Base-by-base conservation (phyloP, 2,888 invertebrate genomes). In the Boloria euphrosyne region DNA sequence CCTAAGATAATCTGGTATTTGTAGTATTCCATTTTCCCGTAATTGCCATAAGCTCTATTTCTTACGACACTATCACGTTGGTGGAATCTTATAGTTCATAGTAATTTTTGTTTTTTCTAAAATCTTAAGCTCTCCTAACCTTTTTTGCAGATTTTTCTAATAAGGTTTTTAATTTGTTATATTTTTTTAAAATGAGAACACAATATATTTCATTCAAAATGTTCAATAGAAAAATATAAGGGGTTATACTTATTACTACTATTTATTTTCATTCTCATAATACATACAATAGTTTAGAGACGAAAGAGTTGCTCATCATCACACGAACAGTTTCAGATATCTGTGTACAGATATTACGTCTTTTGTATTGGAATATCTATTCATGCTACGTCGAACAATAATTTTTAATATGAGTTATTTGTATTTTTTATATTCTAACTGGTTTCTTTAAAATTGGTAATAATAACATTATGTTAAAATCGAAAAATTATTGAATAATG, bases 291-390 rank as follows among this genome's bases (percentile, higher is more conserved):
- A 67, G 46, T 65, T 62, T 18, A 57, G 53, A 58, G 53, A 62
- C 61, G 64, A 43, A 64, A 65, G 60, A 69, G 62, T 62, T 51
- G 55, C 58, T 62, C 59, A 62, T 62, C 59, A 62, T 62, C 69
- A 65, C 69, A 65, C 65, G 67, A 65, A 69, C 67, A 69, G 67
- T 69, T 69, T 59, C 62, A 59, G 55, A 65, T 65, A 67, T 67
- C 67, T 65, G 69, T 65, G 64, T 60, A 47, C 62, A 14, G 55
- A 62, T 59, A 65, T 67, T 60, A 58, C 51, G 22, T 62, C 54
- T 44, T 47, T 50, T 63, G 47, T 60, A 66, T 52, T 59, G 51
- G 27, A n/a, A 54, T 54, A 22, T 62, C 27, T 44, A 54, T 13
- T 58, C 18, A 22, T 18, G 7, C 49, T 49, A 27, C 31, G n/a